Base-by-base conservation (phyloP, 2,113 vertebrate species). In the Archilochus colubris region DNA sequence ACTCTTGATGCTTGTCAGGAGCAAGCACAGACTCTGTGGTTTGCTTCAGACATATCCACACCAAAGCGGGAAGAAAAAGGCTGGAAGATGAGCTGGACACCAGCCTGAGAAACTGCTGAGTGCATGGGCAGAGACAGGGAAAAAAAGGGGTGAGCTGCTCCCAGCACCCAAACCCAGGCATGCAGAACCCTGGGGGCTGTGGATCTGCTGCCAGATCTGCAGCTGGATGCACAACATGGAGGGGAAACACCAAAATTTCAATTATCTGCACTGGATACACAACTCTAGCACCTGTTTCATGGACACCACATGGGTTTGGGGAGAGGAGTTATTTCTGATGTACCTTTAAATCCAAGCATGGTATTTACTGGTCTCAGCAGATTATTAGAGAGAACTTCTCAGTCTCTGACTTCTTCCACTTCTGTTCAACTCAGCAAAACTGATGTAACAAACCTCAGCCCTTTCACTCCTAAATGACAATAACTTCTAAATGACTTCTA, bases 161-260 rank as follows among this genome's bases (percentile, higher is more conserved):
- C 59, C 44, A 1, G 15, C 46, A 14, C 0, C 5, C 70, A 7
- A 53, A 0, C 14, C 7, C 19, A 44, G 28, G 24, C 44, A 46
- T 0, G 0, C 16, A 50, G 57, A 51, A 9, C 40, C 40, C 40
- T 40, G 11, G 11, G 40, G 40, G 40, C 40, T 40, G 40, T 11
- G 40, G 40, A 12, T 40, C 40, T 40, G 40, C 40, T 40, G 40
- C 40, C 40, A 40, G 11, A 40, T 11, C 40, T 40, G 46, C 66
- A 68, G n/a, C 57, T 19, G 4, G 43, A 64, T 1, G 8, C 25
- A 28, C 8, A 18, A 3, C 0, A 5, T 0, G 12, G 33, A 7
- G 10, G 8, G 3, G 2, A 19, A 53, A 58, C 40, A 40, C 11
- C 24, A 10, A 7, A 46, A 30, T 12, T 24, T 18, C 43, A 40